Conservation (phyloP, 1,140 invertebrate species). For the Acromyrmex charruanus region DNA sequence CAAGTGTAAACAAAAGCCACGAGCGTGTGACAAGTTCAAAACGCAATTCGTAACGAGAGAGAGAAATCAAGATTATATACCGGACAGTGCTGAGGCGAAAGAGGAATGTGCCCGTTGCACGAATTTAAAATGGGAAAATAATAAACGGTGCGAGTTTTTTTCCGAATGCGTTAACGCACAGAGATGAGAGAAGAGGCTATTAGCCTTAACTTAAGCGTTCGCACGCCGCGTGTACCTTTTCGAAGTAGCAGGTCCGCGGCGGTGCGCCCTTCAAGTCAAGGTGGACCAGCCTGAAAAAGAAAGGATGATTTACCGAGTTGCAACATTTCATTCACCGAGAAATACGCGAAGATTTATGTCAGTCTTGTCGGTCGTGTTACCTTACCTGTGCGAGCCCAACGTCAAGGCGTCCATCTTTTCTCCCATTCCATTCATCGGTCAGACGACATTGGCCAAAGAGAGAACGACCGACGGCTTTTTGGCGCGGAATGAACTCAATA, state of each 20-base stretch:
- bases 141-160: no score
- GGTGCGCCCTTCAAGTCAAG: constrained; percentile 93
- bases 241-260: constrained; percentile 89
- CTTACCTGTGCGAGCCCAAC: constrained; percentile 87
- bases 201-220: not conserved
- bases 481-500: no score
- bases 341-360: constrained; percentile 52
- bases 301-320: constrained; percentile 56
- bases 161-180: not conserved
- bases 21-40: not conserved
- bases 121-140: not conserved
- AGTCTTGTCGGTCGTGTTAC: constrained; percentile 67
- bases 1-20: not conserved
- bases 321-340: constrained; percentile 49
- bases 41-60: not conserved
- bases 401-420: constrained; percentile 87
- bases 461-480: no score
- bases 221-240: constrained; percentile 86
- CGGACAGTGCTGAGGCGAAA: not conserved
- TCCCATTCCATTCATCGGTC: constrained; percentile 65
- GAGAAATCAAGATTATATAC: not conserved
- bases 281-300: constrained; percentile 88
- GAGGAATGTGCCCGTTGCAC: not conserved
- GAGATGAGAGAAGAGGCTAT: not conserved
- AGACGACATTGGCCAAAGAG: constrained; percentile 40